These are phyloP conservation scores for Misgurnus anguillicaudatus DNA, from an alignment of 2,113 vertebrate genomes.

Conservation along the genomic window DNA sequence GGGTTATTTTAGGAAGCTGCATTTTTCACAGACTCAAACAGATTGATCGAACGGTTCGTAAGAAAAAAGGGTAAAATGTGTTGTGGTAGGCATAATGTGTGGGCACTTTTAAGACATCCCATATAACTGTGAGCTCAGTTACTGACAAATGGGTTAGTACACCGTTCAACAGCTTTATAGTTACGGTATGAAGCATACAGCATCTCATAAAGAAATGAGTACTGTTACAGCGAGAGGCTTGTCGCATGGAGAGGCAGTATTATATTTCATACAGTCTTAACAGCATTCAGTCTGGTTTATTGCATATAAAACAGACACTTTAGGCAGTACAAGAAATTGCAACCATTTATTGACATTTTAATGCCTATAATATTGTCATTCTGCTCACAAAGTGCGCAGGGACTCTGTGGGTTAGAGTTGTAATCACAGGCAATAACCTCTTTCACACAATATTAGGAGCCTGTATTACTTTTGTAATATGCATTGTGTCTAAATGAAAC, in stretches of 20 bases:
- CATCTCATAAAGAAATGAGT: constrained; percentile 16
- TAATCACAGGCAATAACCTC: neutral
- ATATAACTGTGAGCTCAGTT: constrained; percentile 1
- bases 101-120: constrained; percentile 3
- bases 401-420: neutral
- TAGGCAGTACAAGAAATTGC: neutral
- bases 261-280: constrained; percentile 11
- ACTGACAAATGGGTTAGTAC: constrained; percentile 19
- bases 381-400: neutral
- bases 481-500: no score
- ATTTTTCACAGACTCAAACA: constrained; percentile 14
- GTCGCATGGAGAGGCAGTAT: constrained; percentile 7
- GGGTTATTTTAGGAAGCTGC: constrained; percentile 30
- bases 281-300: neutral
- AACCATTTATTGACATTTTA: constrained; percentile 4
- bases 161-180: constrained; percentile 23
- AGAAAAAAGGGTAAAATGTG: neutral
- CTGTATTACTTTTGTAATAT: no score
- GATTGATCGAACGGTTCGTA: neutral
- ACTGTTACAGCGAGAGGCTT: neutral
- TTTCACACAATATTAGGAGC: neutral
- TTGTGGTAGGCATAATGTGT: neutral
- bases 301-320: neutral
- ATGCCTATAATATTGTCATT: neutral
- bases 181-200: neutral